A percentile compares a stretch with the other conserved stretches of the same genome.
phyloP scores from a whole-genome alignment of 2,888 invertebrate species.

The Proisotoma minuta region DNA sequence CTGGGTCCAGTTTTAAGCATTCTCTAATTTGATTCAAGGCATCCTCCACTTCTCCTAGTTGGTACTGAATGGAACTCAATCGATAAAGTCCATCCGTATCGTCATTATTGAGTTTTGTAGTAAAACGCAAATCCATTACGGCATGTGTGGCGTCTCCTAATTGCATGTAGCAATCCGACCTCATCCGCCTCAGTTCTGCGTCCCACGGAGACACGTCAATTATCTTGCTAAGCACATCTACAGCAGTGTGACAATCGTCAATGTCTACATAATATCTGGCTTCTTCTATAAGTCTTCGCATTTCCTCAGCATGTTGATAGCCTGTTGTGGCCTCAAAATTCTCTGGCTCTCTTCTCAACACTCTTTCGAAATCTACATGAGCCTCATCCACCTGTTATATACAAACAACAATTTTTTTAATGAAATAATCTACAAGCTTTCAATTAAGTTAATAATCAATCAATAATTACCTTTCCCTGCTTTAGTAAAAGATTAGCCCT shows the following conservation, averaged over 20 bases:
- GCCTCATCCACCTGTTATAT: constrained; percentile 76
- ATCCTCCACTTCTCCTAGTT: constrained; percentile 72
- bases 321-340: constrained; percentile 72
- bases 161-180: constrained; percentile 79
- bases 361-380: constrained; percentile 71
- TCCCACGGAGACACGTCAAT: constrained; percentile 79
- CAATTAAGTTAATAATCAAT: not conserved
- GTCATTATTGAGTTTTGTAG: constrained; percentile 85
- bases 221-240: constrained; percentile 52
- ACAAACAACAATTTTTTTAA: not conserved
- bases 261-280: constrained; percentile 62
- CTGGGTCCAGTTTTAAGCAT: constrained; percentile 93
- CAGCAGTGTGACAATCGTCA: constrained; percentile 60
- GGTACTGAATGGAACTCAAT: constrained; percentile 79
- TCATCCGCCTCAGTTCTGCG: constrained; percentile 69
- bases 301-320: constrained; percentile 62
- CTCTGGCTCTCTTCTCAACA: constrained; percentile 70
- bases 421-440: not conserved
- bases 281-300: constrained; percentile 61
- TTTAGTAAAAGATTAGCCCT: constrained; percentile 85
- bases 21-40: constrained; percentile 72
- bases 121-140: constrained; percentile 81
- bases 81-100: constrained; percentile 81
- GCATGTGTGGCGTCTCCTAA: constrained; percentile 77
- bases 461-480: constrained; percentile 64